Base-by-base conservation (phyloP, 2,113 vertebrate species). In the Syngnathus floridae region DNA sequence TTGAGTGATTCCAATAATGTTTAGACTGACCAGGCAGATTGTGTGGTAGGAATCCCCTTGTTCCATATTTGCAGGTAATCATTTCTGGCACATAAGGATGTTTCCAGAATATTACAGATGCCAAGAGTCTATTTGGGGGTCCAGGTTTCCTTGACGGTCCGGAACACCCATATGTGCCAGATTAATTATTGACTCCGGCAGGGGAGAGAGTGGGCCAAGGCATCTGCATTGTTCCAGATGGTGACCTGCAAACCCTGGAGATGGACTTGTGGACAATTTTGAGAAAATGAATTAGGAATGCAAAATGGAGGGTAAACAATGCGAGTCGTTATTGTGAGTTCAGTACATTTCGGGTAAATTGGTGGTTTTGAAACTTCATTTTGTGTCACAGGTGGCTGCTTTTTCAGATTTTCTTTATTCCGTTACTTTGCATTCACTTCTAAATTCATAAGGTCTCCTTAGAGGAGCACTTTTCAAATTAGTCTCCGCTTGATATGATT, bases 201-300 rank as follows among this genome's bases (percentile, higher is more conserved):
- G 8, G 62, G 64, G 21, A 61, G 63, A 60, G 62, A 35, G 46
- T 35, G 10, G 45, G 70, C 67, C 58, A 68, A 64, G 51, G 22
- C 22, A 3, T 12, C n/a, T 22, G 36, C 9, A 41, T 40, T 70
- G 14, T 4, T 72, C 76, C 80, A 81, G 73, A 84, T 76, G 74
- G 73, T 76, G 45, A 38, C 64, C 36, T 5, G 65, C 46, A 57
- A 71, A 66, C 43, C 35, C 59, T 52, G 49, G 17, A 31, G 69
- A 72, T 43, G 67, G 61, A 67, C 58, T 41, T 37, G 22, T 51
- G 62, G 58, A 68, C 73, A 61, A 64, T 69, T 83, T 67, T 65
- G 69, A 77, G 66, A 60, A 56, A 69, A 77, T 66, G 69, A 76
- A 73, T 37, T 7, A 11, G 61, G 26, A 12, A 63, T 65, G 70